Percentiles rank a stretch among this genome's conserved stretches.
phyloP scores from a whole-genome alignment of 2,797 vertebrate genomes.

The Neoniphon sammara region DNA sequence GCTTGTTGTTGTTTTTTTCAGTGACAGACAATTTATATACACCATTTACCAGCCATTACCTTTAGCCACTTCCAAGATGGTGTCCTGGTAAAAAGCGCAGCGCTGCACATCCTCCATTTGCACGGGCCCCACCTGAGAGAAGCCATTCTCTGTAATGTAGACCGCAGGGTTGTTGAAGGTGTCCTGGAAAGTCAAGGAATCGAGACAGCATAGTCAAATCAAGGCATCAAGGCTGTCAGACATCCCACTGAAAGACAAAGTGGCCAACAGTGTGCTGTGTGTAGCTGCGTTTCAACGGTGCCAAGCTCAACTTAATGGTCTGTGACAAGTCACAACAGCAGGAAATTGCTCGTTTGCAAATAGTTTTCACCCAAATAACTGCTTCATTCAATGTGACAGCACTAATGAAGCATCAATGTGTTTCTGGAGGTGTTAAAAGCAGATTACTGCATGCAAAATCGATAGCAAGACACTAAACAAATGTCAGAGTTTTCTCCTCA shows the following conservation, averaged over 20 bases:
- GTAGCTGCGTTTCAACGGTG: conserved; percentile 69
- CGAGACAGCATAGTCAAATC: conserved; percentile 73
- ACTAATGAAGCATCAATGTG: conserved; percentile 78
- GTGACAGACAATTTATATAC: not conserved
- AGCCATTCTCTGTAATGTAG: conserved; percentile 92
- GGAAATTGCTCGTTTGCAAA: conserved; percentile 81
- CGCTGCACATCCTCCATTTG: conserved; percentile 82
- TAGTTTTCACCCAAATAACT: conserved; percentile 75
- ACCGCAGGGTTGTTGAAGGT: conserved; percentile 86
- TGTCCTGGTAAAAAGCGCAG: conserved; percentile 85
- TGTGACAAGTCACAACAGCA: conserved; percentile 78
- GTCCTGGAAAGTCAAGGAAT: conserved; percentile 82
- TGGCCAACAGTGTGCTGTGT: conserved; percentile 63
- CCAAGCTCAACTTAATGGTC: conserved; percentile 77
- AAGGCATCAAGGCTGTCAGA: conserved; percentile 76
- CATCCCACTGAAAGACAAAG: conserved; percentile 73
- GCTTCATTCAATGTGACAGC: conserved; percentile 79
- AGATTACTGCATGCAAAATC: conserved; percentile 73
- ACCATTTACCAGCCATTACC: conserved; percentile 69
- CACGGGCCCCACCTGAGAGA: conserved; percentile 85
- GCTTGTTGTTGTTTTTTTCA: not conserved
- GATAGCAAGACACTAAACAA: conserved; percentile 73
- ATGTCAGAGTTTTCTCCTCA: conserved; percentile 67
- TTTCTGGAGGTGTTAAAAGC: conserved; percentile 74
- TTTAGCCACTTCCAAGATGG: conserved; percentile 87